phyloP scores from a whole-genome alignment of 2,888 invertebrate species.

The Watsonalla cultraria region DNA sequence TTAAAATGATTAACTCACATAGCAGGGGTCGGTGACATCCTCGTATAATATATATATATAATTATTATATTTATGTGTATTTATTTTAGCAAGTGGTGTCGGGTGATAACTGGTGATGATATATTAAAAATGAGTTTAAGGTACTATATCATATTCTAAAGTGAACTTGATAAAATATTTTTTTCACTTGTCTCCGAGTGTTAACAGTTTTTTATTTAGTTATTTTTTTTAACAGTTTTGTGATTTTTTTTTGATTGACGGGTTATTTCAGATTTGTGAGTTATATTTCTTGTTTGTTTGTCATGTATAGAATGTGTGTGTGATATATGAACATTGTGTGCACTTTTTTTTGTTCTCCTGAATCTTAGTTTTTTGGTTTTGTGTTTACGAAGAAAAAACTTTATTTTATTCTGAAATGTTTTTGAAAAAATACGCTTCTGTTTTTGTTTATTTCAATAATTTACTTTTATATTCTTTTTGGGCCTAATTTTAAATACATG shows the following conservation, averaged over 20 bases:
- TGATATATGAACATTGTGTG: slow-evolving; percentile 11
- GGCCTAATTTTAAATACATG: too few species aligned
- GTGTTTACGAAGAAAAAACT: too few species aligned
- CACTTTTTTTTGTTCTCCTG: not conserved
- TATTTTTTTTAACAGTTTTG: slow-evolving; percentile 13
- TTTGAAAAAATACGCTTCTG: too few species aligned
- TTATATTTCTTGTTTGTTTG: slow-evolving; percentile 11
- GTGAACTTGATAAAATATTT: slow-evolving; percentile 14
- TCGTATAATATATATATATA: slow-evolving; percentile 9
- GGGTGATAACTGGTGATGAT: slow-evolving; percentile 84
- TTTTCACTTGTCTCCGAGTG: slow-evolving; percentile 7
- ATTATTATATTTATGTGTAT: slow-evolving; percentile 25
- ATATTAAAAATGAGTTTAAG: slow-evolving; percentile 88
- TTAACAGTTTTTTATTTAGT: slow-evolving; percentile 1
- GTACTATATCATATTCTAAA: slow-evolving; percentile 44
- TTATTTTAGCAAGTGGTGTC: slow-evolving; percentile 74
- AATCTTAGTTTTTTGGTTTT: not conserved
- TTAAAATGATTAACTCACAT: too few species aligned
- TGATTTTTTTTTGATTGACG: slow-evolving; percentile 12
- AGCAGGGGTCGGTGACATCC: slow-evolving; percentile 9
- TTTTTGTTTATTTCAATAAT: too few species aligned
- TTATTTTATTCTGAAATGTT: too few species aligned
- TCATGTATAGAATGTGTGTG: slow-evolving; percentile 4
- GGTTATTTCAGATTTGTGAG: slow-evolving; percentile 23
- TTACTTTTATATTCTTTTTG: too few species aligned